phyloP scores from a whole-genome alignment of 2,888 invertebrate species.

The Torymus auratus region DNA sequence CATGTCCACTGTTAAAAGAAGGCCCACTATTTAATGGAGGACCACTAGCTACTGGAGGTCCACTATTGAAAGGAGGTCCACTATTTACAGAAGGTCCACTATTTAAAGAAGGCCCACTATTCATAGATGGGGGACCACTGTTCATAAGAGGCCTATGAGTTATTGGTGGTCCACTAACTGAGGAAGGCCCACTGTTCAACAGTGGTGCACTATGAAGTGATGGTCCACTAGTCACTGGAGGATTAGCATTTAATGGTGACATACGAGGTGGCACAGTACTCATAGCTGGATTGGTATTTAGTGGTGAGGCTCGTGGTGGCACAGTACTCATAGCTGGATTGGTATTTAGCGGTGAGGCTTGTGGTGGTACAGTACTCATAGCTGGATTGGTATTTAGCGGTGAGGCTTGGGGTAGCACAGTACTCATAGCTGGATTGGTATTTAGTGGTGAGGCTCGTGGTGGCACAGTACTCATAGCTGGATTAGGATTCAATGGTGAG shows the following conservation, averaged over 20 bases:
- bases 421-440: not conserved
- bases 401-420: too few relatives aligned
- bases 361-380: not conserved
- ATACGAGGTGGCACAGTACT: not conserved
- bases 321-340: slow-evolving; percentile 5
- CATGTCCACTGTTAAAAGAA: not conserved
- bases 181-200: not conserved
- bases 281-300: not conserved
- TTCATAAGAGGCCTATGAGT: not conserved
- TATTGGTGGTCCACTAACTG: not conserved
- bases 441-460: not conserved
- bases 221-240: not conserved
- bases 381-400: too few relatives aligned
- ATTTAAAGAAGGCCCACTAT: not conserved
- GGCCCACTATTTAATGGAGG: slow-evolving; percentile 7
- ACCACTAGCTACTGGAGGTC: slow-evolving; percentile 4
- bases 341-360: too few relatives aligned
- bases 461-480: slow-evolving; percentile 5
- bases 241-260: too few relatives aligned
- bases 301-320: not conserved
- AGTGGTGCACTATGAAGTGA: not conserved
- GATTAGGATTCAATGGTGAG: too few relatives aligned
- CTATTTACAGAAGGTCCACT: not conserved
- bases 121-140: slow-evolving; percentile 10
- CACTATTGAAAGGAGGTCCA: not conserved